A percentile compares a stretch with the other conserved stretches of the same genome.
These are phyloP conservation scores for Mongoloraphidia duomilia DNA, from an alignment of 2,888 invertebrate genomes.

Conservation along the genomic window DNA sequence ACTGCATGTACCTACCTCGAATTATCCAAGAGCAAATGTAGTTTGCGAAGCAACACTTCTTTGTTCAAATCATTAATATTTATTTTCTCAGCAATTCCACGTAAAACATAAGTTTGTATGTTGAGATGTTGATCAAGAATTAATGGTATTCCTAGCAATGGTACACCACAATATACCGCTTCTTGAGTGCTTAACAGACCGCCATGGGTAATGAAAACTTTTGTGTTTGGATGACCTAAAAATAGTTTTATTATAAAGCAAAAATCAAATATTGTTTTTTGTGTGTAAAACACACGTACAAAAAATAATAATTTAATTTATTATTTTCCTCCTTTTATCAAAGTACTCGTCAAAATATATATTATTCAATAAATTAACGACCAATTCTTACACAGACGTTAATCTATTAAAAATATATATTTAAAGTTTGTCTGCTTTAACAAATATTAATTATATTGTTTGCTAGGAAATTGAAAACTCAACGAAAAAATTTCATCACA, in stretches of 20 bases:
- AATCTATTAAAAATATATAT: no score
- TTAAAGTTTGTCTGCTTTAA: no score
- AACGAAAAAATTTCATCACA: no score
- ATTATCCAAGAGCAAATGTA: slow-evolving; percentile 1
- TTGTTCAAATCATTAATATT: not conserved
- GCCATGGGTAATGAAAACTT: slow-evolving; percentile 21
- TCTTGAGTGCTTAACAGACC: slow-evolving; percentile 20
- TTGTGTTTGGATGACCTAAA: slow-evolving; percentile 19
- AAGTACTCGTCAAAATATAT: no score
- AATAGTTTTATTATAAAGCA: not conserved
- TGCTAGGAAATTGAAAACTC: no score
- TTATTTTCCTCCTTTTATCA: no score
- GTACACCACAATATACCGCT: slow-evolving; percentile 19
- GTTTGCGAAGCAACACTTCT: not conserved
- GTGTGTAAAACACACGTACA: no score
- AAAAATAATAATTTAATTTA: no score
- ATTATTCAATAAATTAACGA: no score
- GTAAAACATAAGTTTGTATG: slow-evolving; percentile 13
- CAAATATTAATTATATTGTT: no score
- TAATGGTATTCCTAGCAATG: slow-evolving; percentile 20
- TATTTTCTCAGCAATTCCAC: slow-evolving; percentile 13
- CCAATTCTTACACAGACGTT: no score
- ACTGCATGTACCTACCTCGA: not conserved
- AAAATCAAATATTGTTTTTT: no score
- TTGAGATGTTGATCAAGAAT: slow-evolving; percentile 20